Percentiles rank a stretch among this genome's conserved stretches.
Conservation (phyloP, 2,797 vertebrate species). For the Gallinago solitaria region DNA sequence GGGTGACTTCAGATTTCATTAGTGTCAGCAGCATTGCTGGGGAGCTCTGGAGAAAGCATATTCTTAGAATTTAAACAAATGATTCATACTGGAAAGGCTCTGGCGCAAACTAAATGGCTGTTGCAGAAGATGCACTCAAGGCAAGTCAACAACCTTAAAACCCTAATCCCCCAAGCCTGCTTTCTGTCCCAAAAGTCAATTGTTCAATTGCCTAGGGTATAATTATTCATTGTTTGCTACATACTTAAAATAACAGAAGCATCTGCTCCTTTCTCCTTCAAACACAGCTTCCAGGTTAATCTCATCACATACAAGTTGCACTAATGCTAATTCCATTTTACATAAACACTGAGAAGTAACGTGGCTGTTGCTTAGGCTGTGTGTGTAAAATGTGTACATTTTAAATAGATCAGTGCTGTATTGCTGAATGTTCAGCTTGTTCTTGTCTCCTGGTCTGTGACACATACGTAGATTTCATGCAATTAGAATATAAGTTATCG, state of each 20-base stretch:
- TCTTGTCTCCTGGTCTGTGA: neutral
- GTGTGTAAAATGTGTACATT: neutral
- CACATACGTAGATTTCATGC: neutral
- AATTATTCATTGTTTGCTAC: neutral
- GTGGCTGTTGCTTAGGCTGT: neutral
- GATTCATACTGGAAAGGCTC: neutral
- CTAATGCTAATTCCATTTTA: neutral
- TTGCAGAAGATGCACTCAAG: neutral
- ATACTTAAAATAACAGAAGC: neutral
- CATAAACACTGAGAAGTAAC: neutral
- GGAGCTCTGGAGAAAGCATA: neutral
- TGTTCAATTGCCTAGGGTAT: neutral
- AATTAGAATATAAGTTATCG: neutral
- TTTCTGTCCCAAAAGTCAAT: neutral
- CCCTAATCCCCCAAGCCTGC: neutral
- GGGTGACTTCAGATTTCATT: slow-evolving; percentile 14
- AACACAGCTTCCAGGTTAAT: neutral
- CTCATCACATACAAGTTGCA: neutral
- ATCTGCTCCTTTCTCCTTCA: neutral
- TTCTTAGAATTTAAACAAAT: neutral
- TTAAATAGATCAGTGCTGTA: neutral
- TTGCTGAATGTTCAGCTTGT: neutral
- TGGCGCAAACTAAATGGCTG: neutral
- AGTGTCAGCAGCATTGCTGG: neutral
- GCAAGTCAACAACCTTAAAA: neutral